Base-by-base conservation (phyloP, 2,888 invertebrate species). In the Hydroisotoma schaefferi region DNA sequence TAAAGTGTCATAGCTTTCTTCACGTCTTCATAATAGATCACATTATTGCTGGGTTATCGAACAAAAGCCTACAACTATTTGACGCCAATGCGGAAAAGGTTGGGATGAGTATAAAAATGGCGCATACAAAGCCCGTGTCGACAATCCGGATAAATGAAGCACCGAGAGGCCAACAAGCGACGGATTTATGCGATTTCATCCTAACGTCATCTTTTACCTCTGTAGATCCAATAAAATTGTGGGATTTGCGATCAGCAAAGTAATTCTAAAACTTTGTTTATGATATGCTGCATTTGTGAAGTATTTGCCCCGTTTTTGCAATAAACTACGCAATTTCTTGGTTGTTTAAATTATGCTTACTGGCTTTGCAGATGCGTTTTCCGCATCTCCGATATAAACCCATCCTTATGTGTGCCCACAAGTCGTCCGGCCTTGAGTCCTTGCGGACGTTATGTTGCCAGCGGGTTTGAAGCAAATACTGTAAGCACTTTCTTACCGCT, bases 111-210 rank as follows among this genome's bases (percentile, higher is more conserved):
- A 62, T 70, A 55, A 53, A 51, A 2, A 63, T 64, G 15, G 59
- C 69, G 25, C 72, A 72, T 38, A 37, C 59, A 1, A 67, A 68
- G n/a, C 59, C 67, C 1, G 56, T 70, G n/a, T 63, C 59, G 1
- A 63, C 62, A 38, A 69, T 72, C 27, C 59, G 72, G 15, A 20
- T 72, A n/a, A 72, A 72, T 37, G 69, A 72, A 55, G 69, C 70
- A 5, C 72, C 71, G 18, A 61, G 65, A 55, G 67, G 67, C 10
- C 22, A 37, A 1, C 4, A 40, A 26, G 64, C 65, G 5, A 65
- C 61, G 0, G 43, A 52, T 2, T 28, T 68, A 1, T 68, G 63
- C 33, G 63, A 71, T 51, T 52, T 71, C 27, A 38, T 71, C 23
- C 44, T 71, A 20, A 70, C 69, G 18, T 62, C 68, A 0, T 59